Evolutionary conservation across 37 sponge, comb jelly and placozoan species (phyloP).

Genomic region (Aplysina aerophoba): DNA sequence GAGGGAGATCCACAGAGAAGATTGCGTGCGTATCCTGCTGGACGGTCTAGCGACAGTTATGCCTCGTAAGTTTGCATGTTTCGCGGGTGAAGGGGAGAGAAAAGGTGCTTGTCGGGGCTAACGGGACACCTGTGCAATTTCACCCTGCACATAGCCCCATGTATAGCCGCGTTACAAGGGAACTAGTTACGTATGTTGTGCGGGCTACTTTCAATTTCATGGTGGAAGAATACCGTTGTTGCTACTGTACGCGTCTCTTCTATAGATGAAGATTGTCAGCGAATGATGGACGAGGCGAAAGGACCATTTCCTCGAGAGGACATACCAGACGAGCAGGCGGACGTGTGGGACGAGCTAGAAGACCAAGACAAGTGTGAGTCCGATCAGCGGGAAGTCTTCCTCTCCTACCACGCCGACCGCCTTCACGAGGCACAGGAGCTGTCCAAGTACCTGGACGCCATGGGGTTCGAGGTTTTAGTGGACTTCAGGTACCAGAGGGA

Average conservation of each 20-base stretch:
- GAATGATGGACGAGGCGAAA: slow-evolving; percentile 11
- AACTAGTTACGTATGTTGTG: too few relatives aligned
- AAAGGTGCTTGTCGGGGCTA: too few relatives aligned
- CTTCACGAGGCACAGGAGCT: slow-evolving; percentile 5
- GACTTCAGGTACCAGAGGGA: not conserved
- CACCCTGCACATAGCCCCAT: too few relatives aligned
- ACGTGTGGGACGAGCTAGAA: slow-evolving; percentile 14
- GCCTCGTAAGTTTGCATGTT: not conserved
- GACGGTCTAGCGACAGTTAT: not conserved
- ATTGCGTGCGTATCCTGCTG: not conserved
- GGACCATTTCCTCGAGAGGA: not conserved
- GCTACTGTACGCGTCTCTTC: not conserved
- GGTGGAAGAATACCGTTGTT: too few relatives aligned
- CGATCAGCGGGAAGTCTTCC: not conserved
- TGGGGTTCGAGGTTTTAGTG: not conserved
- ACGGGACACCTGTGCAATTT: too few relatives aligned
- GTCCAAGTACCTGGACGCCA: slow-evolving; percentile 16
- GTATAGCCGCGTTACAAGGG: too few relatives aligned
- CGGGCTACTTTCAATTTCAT: too few relatives aligned
- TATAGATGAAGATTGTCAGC: not conserved
- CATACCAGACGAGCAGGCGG: slow-evolving; percentile 26
- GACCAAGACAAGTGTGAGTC: slow-evolving; percentile 16
- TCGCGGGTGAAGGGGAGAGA: too few relatives aligned
- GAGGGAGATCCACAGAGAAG: not conserved
- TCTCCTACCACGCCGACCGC: slow-evolving; percentile 8